A percentile compares a stretch with the other conserved stretches of the same genome.
Evolutionary conservation across 2,888 invertebrate species (phyloP).

Genomic region (Thymelicus acteon): DNA sequence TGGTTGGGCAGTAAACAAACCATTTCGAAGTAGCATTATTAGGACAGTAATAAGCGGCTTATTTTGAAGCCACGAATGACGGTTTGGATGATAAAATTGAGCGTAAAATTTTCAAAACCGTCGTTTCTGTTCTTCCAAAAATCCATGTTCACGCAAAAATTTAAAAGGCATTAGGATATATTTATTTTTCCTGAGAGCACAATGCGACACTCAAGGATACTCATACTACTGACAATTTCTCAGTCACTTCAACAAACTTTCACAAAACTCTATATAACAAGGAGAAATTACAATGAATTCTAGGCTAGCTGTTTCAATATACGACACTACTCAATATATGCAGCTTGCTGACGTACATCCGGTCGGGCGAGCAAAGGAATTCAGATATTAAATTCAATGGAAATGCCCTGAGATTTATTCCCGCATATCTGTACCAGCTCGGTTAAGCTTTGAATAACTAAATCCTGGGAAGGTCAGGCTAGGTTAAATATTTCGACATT

Average conservation of each 20-base stretch:
- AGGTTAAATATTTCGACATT: neutral
- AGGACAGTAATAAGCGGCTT: no score
- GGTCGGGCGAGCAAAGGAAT: slow-evolving; percentile 26
- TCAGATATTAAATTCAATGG: slow-evolving; percentile 39
- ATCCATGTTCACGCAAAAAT: no score
- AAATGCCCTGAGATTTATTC: slow-evolving; percentile 40
- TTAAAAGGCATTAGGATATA: no score
- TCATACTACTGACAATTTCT: no score
- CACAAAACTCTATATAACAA: neutral
- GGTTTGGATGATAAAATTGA: no score
- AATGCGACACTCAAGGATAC: no score
- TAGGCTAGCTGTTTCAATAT: slow-evolving; percentile 26
- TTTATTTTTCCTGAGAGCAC: no score
- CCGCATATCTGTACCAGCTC: slow-evolving; percentile 22
- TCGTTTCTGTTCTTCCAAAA: no score
- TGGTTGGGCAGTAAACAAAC: no score
- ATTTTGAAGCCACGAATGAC: no score
- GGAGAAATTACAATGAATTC: slow-evolving; percentile 8
- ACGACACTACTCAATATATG: slow-evolving; percentile 31
- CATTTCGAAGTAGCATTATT: no score
- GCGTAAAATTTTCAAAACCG: no score
- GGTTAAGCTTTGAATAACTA: slow-evolving; percentile 29
- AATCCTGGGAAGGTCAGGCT: slow-evolving; percentile 18
- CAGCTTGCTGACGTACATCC: slow-evolving; percentile 28
- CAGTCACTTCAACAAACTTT: neutral